Conservation (phyloP, 2,797 vertebrate genomes). For the Darevskia nairensis region DNA sequence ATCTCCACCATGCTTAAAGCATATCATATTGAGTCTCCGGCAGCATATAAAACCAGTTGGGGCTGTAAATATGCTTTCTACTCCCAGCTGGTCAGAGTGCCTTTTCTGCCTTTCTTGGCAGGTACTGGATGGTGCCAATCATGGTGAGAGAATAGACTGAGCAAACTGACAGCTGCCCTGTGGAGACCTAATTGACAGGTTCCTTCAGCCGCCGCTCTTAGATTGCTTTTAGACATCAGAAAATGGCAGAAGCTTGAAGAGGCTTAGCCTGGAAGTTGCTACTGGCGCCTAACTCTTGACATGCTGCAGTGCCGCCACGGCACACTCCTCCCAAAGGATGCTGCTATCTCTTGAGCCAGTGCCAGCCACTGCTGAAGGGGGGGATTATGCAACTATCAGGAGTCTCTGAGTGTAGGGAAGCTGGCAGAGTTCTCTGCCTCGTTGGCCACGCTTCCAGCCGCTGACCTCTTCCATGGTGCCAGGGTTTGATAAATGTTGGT, state of each 20-base stretch:
- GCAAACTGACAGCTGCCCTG: not conserved
- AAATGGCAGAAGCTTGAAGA: not conserved
- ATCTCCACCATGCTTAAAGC: not conserved
- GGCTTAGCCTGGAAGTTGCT: not conserved
- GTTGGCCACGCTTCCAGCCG: not conserved
- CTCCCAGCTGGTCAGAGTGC: not conserved
- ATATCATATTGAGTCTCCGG: not conserved
- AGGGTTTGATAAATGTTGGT: constrained; percentile 29
- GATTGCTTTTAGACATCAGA: not conserved
- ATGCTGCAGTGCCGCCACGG: not conserved
- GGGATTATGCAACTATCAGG: not conserved
- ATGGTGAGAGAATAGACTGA: not conserved
- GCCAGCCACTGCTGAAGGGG: constrained; percentile 9
- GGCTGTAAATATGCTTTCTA: not conserved
- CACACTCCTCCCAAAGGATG: not conserved
- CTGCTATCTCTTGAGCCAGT: not conserved
- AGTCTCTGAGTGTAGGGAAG: not conserved
- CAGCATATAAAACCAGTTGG: not conserved
- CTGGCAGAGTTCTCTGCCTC: not conserved
- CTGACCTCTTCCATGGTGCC: constrained; percentile 18
- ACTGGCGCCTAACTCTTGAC: not conserved
- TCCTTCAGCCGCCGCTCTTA: not conserved
- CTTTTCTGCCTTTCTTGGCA: constrained; percentile 4
- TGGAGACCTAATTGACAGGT: not conserved
- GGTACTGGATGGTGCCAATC: not conserved